Conservation (phyloP, 2,113 vertebrate genomes). For the Oreochromis aureus region DNA sequence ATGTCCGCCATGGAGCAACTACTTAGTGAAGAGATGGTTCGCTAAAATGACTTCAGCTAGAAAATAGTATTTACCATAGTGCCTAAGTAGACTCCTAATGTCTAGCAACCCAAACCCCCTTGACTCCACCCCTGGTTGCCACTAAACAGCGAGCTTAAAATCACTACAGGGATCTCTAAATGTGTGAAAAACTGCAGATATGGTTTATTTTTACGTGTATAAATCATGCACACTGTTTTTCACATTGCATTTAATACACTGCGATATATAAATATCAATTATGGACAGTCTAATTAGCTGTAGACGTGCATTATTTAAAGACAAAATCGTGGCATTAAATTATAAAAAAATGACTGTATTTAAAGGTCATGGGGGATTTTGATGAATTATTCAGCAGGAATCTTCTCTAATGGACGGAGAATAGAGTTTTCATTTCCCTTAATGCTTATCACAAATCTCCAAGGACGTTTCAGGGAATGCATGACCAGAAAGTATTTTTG, state of each 20-base stretch:
- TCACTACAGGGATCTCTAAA: fast-evolving
- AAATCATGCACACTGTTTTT: neutral
- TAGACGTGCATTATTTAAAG: neutral
- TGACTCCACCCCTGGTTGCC: neutral
- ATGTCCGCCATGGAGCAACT: neutral
- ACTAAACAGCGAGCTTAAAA: neutral
- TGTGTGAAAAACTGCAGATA: fast-evolving
- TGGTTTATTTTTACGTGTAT: neutral
- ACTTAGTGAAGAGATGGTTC: neutral
- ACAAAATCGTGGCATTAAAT: fast-evolving
- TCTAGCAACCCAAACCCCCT: neutral
- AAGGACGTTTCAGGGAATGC: neutral
- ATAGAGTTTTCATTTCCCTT: neutral
- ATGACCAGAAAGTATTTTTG: neutral
- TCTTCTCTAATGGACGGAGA: neutral
- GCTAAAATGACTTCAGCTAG: neutral
- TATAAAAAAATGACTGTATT: neutral
- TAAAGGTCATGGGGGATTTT: neutral
- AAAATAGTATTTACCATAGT: neutral
- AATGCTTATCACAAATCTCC: neutral
- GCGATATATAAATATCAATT: neutral
- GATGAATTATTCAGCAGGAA: neutral
- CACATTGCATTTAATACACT: neutral
- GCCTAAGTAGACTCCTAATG: neutral
- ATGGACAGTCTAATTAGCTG: neutral